phyloP scores from a whole-genome alignment of 2,888 invertebrate species.

The Salpingus planirostris region DNA sequence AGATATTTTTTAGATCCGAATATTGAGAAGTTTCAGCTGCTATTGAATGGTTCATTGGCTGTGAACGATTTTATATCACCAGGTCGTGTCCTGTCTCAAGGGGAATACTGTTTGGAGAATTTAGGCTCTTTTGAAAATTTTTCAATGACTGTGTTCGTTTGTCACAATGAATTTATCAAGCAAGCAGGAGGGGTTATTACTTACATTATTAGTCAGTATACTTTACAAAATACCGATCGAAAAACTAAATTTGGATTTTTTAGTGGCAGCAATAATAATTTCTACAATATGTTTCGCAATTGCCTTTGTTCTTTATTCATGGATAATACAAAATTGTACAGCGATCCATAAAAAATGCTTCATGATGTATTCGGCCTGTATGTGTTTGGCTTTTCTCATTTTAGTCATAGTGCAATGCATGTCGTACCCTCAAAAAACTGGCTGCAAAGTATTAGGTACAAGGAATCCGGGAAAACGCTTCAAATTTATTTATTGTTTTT shows the following conservation, averaged over 20 bases:
- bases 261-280: slow-evolving; percentile 23
- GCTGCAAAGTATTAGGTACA: slow-evolving; percentile 29
- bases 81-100: slow-evolving; percentile 18
- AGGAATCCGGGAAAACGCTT: no score
- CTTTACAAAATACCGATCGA: background rate
- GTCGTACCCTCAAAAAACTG: slow-evolving; percentile 15
- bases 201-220: slow-evolving; percentile 9
- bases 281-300: slow-evolving; percentile 22
- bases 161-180: no score
- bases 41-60: slow-evolving; percentile 23
- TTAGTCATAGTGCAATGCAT: slow-evolving; percentile 27
- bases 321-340: slow-evolving; percentile 17
- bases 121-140: no score
- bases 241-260: no score
- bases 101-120: slow-evolving; percentile 27
- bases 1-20: slow-evolving; percentile 16
- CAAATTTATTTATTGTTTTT: no score
- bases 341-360: slow-evolving; percentile 29
- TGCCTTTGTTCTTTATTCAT: slow-evolving; percentile 19
- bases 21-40: slow-evolving; percentile 15
- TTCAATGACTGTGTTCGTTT: no score
- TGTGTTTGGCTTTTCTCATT: slow-evolving; percentile 28
- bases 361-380: slow-evolving; percentile 24
- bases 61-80: slow-evolving; percentile 16
- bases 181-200: no score